A percentile compares a stretch with the other conserved stretches of the same genome.
phyloP scores from a whole-genome alignment of 1,140 invertebrate genomes.

The Zaprionus camerounensis region DNA sequence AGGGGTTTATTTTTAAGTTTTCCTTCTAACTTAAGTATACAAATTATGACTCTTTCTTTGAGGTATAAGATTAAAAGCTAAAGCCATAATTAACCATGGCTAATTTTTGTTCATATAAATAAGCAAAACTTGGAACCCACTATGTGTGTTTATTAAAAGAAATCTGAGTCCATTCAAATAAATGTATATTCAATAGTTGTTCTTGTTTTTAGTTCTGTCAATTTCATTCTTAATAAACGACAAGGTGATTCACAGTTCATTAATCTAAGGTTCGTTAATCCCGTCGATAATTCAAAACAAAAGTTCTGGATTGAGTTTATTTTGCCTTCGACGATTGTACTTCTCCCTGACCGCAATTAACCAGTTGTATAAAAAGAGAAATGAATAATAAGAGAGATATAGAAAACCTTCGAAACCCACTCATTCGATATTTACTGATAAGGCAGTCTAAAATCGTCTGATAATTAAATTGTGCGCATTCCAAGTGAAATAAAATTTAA shows the following conservation, averaged over 20 bases:
- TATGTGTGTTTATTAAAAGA: not conserved
- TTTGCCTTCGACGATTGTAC: constrained; percentile 1
- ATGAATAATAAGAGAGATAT: constrained; percentile 2
- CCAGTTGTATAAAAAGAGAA: constrained; percentile 14
- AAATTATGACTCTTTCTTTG: not conserved
- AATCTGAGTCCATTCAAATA: not conserved
- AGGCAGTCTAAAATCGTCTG: not conserved
- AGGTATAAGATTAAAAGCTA: constrained; percentile 4
- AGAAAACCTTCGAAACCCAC: not conserved
- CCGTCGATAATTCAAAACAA: not conserved
- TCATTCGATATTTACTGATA: constrained; percentile 15
- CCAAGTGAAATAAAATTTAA: not conserved
- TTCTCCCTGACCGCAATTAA: constrained; percentile 9
- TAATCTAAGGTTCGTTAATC: constrained; percentile 18
- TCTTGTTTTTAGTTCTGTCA: not conserved
- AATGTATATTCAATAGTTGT: not conserved
- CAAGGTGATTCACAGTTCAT: constrained; percentile 12
- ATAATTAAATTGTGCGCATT: constrained; percentile 29
- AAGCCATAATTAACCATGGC: not conserved
- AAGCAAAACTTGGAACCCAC: not conserved
- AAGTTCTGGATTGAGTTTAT: not conserved
- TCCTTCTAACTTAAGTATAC: not conserved
- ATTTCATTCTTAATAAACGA: not conserved
- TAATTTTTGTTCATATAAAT: not conserved
- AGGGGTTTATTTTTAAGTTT: not conserved